Percentiles rank a stretch among this genome's conserved stretches.
phyloP scores from a whole-genome alignment of 2,797 vertebrate genomes.

The Xenopus petersii region DNA sequence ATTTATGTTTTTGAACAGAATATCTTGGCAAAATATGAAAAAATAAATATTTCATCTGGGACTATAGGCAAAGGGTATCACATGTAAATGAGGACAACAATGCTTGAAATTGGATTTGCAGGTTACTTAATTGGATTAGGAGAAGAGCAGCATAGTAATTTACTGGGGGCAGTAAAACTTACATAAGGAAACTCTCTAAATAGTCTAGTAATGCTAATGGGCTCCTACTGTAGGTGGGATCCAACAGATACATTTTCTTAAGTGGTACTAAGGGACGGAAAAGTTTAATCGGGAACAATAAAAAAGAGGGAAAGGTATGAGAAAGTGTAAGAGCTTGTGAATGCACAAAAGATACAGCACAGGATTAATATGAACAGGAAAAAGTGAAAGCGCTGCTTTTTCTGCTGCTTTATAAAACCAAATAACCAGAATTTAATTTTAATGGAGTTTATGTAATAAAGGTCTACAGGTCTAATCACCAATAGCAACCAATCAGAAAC shows the following conservation, averaged over 20 bases:
- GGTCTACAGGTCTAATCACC: no score
- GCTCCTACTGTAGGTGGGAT: constrained; percentile 29
- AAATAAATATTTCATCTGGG: no score
- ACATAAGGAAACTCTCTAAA: constrained; percentile 33
- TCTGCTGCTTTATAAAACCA: no score
- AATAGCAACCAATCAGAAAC: no score
- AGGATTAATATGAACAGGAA: no score
- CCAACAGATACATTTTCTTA: constrained; percentile 39
- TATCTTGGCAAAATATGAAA: no score
- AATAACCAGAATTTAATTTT: no score
- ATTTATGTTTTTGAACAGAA: no score
- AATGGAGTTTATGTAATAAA: no score
- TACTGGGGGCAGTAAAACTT: constrained; percentile 46
- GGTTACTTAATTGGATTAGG: constrained; percentile 62
- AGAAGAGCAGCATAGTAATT: constrained; percentile 57
- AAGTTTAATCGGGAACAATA: constrained; percentile 15
- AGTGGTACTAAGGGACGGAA: constrained; percentile 36
- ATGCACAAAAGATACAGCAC: no score
- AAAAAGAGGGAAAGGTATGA: not conserved
- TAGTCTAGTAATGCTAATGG: constrained; percentile 36
- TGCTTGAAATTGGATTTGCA: constrained; percentile 64
- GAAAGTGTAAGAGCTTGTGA: no score
- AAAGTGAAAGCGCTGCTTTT: no score
- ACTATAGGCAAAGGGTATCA: constrained; percentile 17
- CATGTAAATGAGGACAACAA: constrained; percentile 63